Conservation (phyloP, 2,113 vertebrate species). For the Hepsetus odoe region DNA sequence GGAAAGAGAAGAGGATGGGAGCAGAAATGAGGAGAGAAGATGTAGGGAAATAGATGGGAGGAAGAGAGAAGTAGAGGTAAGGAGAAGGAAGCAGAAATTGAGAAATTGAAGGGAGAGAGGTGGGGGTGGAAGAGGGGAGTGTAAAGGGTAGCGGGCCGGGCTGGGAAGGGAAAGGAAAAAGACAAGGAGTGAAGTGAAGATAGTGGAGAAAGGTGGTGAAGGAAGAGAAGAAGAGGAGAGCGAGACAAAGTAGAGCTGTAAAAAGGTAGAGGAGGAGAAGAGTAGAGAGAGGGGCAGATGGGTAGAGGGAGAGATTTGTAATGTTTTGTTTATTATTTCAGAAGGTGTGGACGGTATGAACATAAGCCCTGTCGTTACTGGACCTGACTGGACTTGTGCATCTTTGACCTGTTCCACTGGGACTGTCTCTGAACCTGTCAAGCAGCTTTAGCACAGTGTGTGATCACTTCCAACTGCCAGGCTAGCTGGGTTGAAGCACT, state of each 20-base stretch:
- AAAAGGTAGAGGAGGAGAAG: no score
- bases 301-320: background rate
- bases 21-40: background rate
- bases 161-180: no score
- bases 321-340: background rate
- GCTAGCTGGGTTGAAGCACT: background rate
- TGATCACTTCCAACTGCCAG: conserved; percentile 2
- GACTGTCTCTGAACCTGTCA: background rate
- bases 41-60: no score
- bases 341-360: background rate
- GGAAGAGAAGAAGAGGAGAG: no score
- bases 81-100: no score
- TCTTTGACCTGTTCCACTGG: background rate
- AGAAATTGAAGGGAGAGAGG: no score
- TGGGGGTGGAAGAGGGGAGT: no score
- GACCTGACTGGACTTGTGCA: conserved; percentile 12
- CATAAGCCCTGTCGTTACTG: background rate
- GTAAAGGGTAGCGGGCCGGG: no score
- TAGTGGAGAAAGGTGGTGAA: no score
- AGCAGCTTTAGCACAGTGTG: background rate
- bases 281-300: background rate
- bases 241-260: no score
- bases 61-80: no score
- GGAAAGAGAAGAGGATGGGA: background rate
- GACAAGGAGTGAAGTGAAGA: no score